A percentile compares a stretch with the other conserved stretches of the same genome.
phyloP scores from a whole-genome alignment of 2,888 invertebrate genomes.

The Neoitamus cyanurus region DNA sequence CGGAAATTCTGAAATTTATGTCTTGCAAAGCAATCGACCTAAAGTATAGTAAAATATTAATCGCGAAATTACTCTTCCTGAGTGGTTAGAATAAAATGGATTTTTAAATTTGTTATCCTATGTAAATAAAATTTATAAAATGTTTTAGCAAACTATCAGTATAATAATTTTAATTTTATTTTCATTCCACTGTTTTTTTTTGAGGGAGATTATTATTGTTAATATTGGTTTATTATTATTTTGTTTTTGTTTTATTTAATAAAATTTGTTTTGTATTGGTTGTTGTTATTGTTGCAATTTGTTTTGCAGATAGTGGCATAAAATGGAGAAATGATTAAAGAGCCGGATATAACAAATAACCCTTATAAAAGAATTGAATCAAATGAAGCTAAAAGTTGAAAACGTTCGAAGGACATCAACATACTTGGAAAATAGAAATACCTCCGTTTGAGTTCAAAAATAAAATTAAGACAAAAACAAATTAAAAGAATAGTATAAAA shows the following conservation, averaged over 20 bases:
- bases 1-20: too few relatives aligned
- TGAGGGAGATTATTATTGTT: background rate
- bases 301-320: background rate
- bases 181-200: background rate
- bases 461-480: constrained; percentile 50
- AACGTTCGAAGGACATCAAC: background rate
- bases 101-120: too few relatives aligned
- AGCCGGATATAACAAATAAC: background rate
- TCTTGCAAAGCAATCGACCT: too few relatives aligned
- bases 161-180: background rate
- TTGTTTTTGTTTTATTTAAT: background rate
- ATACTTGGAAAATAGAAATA: constrained; percentile 65
- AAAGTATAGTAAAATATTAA: too few relatives aligned
- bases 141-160: too few relatives aligned
- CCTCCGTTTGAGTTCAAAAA: constrained; percentile 68
- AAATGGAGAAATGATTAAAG: background rate
- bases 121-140: too few relatives aligned
- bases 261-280: background rate
- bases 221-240: background rate
- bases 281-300: background rate
- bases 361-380: background rate
- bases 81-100: too few relatives aligned
- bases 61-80: too few relatives aligned
- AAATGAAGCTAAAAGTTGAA: background rate
- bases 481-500: constrained; percentile 42